Evolutionary conservation across 2,113 vertebrate genomes (phyloP), one percentile per base, ranked within the genome.

Genomic region (Chaenogobius annularis): DNA sequence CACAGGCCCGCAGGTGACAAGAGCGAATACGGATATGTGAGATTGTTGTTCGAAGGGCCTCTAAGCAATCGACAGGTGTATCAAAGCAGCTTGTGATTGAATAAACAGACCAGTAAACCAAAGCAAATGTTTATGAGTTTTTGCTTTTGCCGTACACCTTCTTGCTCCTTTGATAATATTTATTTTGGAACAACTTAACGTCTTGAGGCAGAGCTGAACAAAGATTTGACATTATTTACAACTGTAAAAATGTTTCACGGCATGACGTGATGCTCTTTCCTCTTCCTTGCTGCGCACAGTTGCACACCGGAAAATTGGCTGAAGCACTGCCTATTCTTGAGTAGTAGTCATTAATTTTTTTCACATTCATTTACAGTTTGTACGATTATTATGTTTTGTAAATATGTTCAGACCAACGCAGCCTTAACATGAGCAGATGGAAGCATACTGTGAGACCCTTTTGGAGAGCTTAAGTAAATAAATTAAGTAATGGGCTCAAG

Each of bases 1-100:
- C 75, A 23, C n/a, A 48, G 31, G 23, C 74, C 64, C 50, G 50
- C 69, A 66, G 69, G 73, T 70, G 68, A 59, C 64, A 56, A 66
- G 48, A 52, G 80, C 84, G 80, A 85, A 85, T 87, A 85, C 80
- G 66, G 83, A 85, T 79, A 72, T 67, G 40, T 74, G 72, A 66
- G 66, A 67, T 68, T 67, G 71, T 68, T 77, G 66, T 52, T 75
- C 47, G 61, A 55, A 70, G 69, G 63, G 69, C 62, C 72, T 68
- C 82, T 72, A 74, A 76, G 73, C 50, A 79, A 86, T 74, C 12
- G 66, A 69, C 85, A 88, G 78, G 79, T 77, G 74, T 81, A 80
- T 87, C 82, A 82, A 55, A 76, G 72, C 52, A 62, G 79, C 67
- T 71, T 55, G 0, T 59, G 31, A 75, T 76, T 76, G 69, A 80